Conservation (phyloP, 2,888 invertebrate species). For the Eurois occulta region DNA sequence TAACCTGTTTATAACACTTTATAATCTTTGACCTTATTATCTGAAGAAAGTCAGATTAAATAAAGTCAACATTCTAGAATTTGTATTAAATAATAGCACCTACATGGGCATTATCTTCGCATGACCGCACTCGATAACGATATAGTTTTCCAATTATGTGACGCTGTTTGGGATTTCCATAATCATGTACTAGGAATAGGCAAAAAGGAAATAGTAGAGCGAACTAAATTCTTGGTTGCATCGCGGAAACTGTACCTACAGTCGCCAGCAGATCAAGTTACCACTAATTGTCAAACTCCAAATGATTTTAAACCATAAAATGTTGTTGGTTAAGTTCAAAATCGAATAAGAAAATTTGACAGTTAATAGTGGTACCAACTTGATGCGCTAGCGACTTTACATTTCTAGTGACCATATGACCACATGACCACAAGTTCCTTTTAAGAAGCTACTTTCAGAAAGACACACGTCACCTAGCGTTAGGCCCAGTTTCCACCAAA, state of each 20-base stretch:
- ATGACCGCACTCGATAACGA: conserved; percentile 29
- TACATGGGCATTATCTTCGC: conserved; percentile 6
- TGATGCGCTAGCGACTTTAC: neutral
- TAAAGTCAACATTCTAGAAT: conserved; percentile 16
- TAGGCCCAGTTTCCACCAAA: too few species aligned
- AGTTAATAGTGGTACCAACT: too few species aligned
- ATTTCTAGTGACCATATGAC: neutral
- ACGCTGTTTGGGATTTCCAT: neutral
- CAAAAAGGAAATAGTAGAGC: neutral
- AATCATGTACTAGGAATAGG: neutral
- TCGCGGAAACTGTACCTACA: neutral
- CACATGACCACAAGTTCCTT: neutral
- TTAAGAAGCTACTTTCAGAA: neutral
- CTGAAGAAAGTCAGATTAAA: conserved; percentile 16
- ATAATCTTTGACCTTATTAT: conserved; percentile 41
- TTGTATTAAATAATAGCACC: neutral
- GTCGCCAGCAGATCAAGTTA: too few species aligned
- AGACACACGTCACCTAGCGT: neutral
- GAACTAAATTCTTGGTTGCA: neutral
- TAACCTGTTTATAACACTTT: neutral
- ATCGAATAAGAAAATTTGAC: too few species aligned
- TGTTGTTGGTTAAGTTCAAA: too few species aligned
- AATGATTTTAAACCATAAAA: too few species aligned
- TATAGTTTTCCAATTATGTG: neutral
- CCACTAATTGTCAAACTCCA: too few species aligned